Conservation (phyloP, 1,140 invertebrate species). For the Drosophila sucinea region DNA sequence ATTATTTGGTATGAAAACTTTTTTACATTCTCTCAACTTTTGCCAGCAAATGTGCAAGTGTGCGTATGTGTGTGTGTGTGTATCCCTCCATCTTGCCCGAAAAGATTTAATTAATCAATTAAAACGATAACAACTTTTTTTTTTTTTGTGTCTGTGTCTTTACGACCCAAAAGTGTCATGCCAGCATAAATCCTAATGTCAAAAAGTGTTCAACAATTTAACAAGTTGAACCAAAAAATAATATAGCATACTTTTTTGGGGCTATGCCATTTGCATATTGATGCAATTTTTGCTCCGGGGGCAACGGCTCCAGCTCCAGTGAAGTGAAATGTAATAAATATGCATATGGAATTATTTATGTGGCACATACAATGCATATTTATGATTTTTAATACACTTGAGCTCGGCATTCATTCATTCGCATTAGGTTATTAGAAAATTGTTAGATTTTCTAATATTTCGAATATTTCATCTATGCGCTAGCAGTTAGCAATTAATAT, state of each 20-base stretch:
- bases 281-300: slow-evolving; percentile 19
- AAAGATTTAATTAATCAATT: slow-evolving; percentile 80
- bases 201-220: slow-evolving; percentile 71
- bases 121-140: slow-evolving; percentile 68
- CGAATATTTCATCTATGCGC: no score
- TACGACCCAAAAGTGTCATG: slow-evolving; percentile 7
- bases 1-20: slow-evolving; percentile 67
- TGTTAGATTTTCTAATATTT: neutral
- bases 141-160: neutral
- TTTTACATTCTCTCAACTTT: slow-evolving; percentile 70
- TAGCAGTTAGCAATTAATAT: neutral
- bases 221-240: slow-evolving; percentile 40
- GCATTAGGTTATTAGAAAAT: slow-evolving; percentile 32
- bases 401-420: slow-evolving; percentile 38
- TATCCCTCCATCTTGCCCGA: slow-evolving; percentile 39
- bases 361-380: slow-evolving; percentile 36
- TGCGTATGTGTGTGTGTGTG: slow-evolving; percentile 29
- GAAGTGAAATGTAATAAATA: slow-evolving; percentile 49
- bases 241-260: slow-evolving; percentile 35
- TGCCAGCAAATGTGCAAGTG: slow-evolving; percentile 55
- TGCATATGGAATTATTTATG: slow-evolving; percentile 44
- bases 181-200: slow-evolving; percentile 71
- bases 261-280: slow-evolving; percentile 54
- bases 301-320: neutral
- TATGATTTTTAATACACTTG: slow-evolving; percentile 33